phyloP scores from a whole-genome alignment of 2,113 vertebrate species.

The Passer montanus region DNA sequence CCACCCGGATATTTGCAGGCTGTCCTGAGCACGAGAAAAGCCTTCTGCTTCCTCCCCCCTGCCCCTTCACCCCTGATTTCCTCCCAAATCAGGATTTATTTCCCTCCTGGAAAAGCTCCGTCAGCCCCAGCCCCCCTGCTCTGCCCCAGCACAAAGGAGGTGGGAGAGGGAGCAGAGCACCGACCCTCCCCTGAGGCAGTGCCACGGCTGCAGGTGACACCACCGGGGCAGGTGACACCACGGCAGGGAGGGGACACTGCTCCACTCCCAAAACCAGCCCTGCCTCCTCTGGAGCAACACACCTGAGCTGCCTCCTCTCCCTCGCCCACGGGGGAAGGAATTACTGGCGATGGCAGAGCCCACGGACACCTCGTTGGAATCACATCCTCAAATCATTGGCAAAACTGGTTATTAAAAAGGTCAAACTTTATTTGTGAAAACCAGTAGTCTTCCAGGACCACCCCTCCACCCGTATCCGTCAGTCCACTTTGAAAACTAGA shows the following conservation, averaged over 20 bases:
- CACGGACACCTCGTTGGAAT: neutral
- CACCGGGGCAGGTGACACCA: neutral
- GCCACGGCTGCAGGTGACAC: neutral
- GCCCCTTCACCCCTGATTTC: neutral
- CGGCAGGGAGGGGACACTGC: neutral
- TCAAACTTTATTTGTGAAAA: conserved; percentile 70
- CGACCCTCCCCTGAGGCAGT: neutral
- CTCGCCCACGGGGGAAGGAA: neutral
- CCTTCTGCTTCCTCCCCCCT: too few species aligned
- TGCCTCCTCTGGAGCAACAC: conserved; percentile 12
- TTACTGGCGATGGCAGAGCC: conserved; percentile 17
- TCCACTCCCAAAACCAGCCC: neutral
- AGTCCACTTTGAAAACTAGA: conserved; percentile 62
- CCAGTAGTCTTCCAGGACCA: conserved; percentile 65
- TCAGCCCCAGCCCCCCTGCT: accelerated
- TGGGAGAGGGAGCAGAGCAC: neutral
- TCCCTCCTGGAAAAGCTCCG: neutral
- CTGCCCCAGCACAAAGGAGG: neutral
- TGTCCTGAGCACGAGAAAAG: accelerated
- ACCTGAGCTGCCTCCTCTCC: conserved; percentile 8
- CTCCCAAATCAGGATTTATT: neutral
- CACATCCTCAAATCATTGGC: conserved; percentile 60
- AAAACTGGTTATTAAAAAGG: conserved; percentile 66
- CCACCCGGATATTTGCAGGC: neutral
- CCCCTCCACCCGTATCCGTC: conserved; percentile 49